Evolutionary conservation across 2,888 invertebrate genomes (phyloP).

Genomic region (Watsonalla binaria): DNA sequence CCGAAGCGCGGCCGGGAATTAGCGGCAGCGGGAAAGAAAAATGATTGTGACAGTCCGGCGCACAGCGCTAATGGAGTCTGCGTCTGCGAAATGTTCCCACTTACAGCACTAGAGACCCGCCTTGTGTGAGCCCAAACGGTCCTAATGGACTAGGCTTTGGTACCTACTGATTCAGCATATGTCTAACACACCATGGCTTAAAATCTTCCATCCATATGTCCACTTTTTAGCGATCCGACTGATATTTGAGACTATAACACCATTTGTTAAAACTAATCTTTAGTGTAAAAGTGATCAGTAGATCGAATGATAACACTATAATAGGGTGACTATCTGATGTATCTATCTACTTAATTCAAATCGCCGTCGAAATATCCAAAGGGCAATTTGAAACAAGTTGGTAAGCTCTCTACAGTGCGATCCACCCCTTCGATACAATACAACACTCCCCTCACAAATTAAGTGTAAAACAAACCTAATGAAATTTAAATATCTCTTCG

Average conservation of each 20-base stretch:
- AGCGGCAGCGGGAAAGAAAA: slow-evolving; percentile 77
- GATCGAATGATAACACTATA: slow-evolving; percentile 40
- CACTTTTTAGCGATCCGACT: slow-evolving; percentile 1
- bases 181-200: background rate
- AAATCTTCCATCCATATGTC: background rate
- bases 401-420: slow-evolving; percentile 55
- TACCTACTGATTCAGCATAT: background rate
- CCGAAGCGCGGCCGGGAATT: slow-evolving; percentile 74
- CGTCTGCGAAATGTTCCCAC: slow-evolving; percentile 72
- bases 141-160: no score
- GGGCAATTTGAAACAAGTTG: slow-evolving; percentile 61
- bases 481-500: slow-evolving; percentile 78
- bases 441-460: slow-evolving; percentile 73
- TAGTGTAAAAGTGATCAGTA: slow-evolving; percentile 49
- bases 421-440: slow-evolving; percentile 65
- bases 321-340: slow-evolving; percentile 61
- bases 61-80: slow-evolving; percentile 76
- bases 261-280: slow-evolving; percentile 48
- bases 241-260: slow-evolving; percentile 25
- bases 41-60: slow-evolving; percentile 79
- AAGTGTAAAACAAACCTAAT: slow-evolving; percentile 80
- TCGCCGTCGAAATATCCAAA: slow-evolving; percentile 56
- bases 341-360: slow-evolving; percentile 68
- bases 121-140: slow-evolving; percentile 9
- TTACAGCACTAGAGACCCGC: slow-evolving; percentile 39